Evolutionary conservation across 2,888 invertebrate species (phyloP).

Genomic region (Stenichneumon culpator): DNA sequence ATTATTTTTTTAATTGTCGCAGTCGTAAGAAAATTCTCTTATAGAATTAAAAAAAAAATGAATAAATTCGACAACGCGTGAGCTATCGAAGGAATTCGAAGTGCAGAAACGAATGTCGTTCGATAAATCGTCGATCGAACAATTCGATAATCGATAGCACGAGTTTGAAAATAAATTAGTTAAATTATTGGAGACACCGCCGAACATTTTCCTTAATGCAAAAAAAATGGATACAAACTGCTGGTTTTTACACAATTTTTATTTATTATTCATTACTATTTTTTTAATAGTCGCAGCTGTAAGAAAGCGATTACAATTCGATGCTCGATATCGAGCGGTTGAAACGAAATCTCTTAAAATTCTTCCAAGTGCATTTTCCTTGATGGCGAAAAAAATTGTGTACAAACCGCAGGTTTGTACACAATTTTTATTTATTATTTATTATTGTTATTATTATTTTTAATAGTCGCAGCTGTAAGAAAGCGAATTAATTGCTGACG

Average conservation of each 20-base stretch:
- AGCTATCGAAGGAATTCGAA: not conserved
- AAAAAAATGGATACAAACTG: too few species aligned
- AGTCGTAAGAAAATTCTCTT: not conserved
- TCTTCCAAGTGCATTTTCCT: too few species aligned
- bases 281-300: too few species aligned
- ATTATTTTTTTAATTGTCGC: not conserved
- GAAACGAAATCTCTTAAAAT: too few species aligned
- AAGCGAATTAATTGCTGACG: conserved; percentile 4
- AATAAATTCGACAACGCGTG: not conserved
- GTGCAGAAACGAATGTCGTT: not conserved
- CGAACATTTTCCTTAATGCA: too few species aligned
- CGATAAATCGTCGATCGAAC: not conserved
- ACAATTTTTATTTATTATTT: not conserved
- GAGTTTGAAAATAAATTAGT: not conserved
- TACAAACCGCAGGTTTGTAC: not conserved
- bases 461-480: not conserved
- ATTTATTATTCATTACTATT: not conserved
- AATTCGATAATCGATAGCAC: not conserved
- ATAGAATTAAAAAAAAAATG: not conserved
- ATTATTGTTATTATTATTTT: not conserved
- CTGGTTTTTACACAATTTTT: too few species aligned
- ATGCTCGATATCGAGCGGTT: not conserved
- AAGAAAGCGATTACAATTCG: not conserved
- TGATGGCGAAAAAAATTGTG: too few species aligned
- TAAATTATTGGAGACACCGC: too few species aligned